Conservation (phyloP, 2,888 invertebrate genomes). For the Biston stratarius region DNA sequence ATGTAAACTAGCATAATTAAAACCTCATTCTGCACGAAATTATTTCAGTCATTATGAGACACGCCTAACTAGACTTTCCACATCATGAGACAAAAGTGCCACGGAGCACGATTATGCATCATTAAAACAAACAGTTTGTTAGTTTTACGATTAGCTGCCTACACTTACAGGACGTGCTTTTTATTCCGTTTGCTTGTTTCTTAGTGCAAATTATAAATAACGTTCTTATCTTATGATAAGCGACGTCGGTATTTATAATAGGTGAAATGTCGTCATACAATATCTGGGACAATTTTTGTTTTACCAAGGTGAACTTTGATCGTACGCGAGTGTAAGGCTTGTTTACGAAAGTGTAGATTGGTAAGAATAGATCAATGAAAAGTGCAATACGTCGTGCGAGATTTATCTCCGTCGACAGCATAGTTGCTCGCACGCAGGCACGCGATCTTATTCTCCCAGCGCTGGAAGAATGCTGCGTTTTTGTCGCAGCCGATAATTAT, state of each 20-base stretch:
- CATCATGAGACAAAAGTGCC: constrained; percentile 37
- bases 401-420: constrained; percentile 41
- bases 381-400: constrained; percentile 41
- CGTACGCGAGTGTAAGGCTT: constrained; percentile 3
- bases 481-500: constrained; percentile 56
- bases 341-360: constrained; percentile 35
- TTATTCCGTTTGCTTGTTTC: constrained; percentile 36
- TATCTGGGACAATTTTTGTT: constrained; percentile 20
- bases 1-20: constrained; percentile 34
- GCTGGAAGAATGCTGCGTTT: constrained; percentile 71
- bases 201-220: constrained; percentile 31
- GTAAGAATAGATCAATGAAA: constrained; percentile 36
- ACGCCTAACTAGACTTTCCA: constrained; percentile 45
- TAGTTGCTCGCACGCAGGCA: constrained; percentile 53
- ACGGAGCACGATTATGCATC: constrained; percentile 48
- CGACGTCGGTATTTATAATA: constrained; percentile 23
- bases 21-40: constrained; percentile 28
- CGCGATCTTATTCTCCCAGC: constrained; percentile 50
- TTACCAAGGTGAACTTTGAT: constrained; percentile 6
- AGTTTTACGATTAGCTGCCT: constrained; percentile 48
- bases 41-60: constrained; percentile 44
- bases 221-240: constrained; percentile 32
- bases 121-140: constrained; percentile 55
- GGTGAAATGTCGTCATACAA: constrained; percentile 16
- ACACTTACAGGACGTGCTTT: constrained; percentile 37